Evolutionary conservation across 2,797 vertebrate species (phyloP).

Genomic region (Mycteria americana): DNA sequence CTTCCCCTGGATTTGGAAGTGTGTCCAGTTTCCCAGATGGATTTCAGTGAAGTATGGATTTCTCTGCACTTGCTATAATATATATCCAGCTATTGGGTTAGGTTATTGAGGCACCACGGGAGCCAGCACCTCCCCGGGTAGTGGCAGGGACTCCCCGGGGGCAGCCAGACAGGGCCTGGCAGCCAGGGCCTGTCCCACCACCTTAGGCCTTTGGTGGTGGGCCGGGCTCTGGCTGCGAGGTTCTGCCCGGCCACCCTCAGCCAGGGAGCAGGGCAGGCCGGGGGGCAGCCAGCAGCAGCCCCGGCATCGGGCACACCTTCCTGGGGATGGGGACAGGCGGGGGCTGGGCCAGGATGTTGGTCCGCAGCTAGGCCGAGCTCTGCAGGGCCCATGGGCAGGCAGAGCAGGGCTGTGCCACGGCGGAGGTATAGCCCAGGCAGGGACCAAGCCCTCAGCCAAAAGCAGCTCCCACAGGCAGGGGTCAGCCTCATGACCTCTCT

Average conservation of each 20-base stretch:
- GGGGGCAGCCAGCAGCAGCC: not conserved
- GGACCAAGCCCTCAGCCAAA: not conserved
- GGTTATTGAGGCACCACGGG: fast-evolving
- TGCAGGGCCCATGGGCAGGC: not conserved
- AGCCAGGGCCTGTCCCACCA: not conserved
- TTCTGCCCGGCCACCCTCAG: too few species aligned
- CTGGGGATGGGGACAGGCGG: not conserved
- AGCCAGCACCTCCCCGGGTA: not conserved
- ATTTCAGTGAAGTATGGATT: not conserved
- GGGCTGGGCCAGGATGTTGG: not conserved
- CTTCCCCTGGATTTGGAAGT: fast-evolving
- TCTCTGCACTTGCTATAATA: not conserved
- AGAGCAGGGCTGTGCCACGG: not conserved
- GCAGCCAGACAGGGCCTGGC: too few species aligned
- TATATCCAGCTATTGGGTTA: not conserved
- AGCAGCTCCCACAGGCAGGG: not conserved
- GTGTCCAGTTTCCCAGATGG: fast-evolving
- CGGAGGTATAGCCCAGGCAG: not conserved
- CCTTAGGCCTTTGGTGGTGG: too few species aligned
- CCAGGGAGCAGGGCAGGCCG: not conserved
- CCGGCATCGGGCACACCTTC: not conserved
- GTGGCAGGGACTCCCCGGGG: fast-evolving
- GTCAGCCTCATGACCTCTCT: fast-evolving
- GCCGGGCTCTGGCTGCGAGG: too few species aligned
- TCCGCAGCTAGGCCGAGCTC: fast-evolving